Evolutionary conservation across 2,113 vertebrate genomes (phyloP), one percentile per base, ranked within the genome.

Genomic region (Calcarius ornatus): DNA sequence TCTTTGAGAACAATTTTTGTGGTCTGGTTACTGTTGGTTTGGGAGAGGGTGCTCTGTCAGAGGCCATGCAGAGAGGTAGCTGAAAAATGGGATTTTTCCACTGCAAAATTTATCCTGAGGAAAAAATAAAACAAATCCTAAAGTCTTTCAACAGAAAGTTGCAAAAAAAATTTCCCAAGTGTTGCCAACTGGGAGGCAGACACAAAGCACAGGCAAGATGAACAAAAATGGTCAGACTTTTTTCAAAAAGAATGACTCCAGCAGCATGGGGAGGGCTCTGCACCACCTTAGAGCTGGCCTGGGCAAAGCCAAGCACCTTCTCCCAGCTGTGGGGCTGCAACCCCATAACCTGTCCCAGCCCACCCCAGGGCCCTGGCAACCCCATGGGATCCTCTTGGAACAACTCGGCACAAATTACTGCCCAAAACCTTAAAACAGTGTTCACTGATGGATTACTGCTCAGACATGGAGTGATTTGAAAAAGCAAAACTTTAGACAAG

Each of bases 31-130:
- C 82, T 93, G 92, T 75, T 93, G 90, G 77, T 92, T 90, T 94
- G 93, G 93, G 95, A 96, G 48, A 95, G 73, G 88, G 86, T 83
- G 69, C 80, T 93, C 80, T 90, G 82, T 92, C 81, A 72, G 90
- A 96, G 71, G 61, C 71, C 51, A 40, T 60, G 64, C 53, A 45
- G 72, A 86, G 85, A 93, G 65, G 88, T 88, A 88, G 88, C 61
- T 96, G 80, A 84, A 94, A 97, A 95, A 94, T 81, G 76, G 79
- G 75, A 86, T 88, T 97, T 96, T 96, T 96, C 93, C 93, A 95
- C 72, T 92, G 90, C 57, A 93, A 80, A 94, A 90, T 31, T 84
- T 77, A 68, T 95, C 56, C 60, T 51, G 63, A 40, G 57, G 9
- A 72, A 85, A 60, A 54, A n/a, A n/a, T n/a, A n/a, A n/a, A n/a